These are phyloP conservation scores for Acanthurus leucopareius DNA, from an alignment of 2,797 vertebrate genomes.

Conservation along the genomic window DNA sequence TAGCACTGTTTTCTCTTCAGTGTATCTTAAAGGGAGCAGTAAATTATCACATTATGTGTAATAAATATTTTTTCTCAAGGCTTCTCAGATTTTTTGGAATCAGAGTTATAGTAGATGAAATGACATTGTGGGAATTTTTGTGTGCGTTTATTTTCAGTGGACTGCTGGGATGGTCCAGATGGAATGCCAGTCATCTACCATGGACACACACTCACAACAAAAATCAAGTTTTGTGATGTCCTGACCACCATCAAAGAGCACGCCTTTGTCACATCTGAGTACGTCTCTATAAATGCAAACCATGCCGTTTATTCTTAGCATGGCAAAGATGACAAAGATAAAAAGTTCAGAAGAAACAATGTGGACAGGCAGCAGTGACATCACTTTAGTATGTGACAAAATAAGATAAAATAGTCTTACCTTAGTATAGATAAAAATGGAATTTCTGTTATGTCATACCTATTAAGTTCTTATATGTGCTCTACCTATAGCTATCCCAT, in stretches of 20 bases:
- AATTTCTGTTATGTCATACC: not conserved
- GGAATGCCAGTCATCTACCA: constrained; percentile 99
- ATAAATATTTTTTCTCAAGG: too few relatives aligned
- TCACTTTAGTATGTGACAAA: not conserved
- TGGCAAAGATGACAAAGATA: not conserved
- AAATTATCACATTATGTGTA: too few relatives aligned
- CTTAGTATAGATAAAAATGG: not conserved
- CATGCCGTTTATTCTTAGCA: not conserved
- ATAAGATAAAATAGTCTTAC: constrained; percentile 1
- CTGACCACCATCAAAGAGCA: constrained; percentile 97
- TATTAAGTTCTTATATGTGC: not conserved
- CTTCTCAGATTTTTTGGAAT: too few relatives aligned
- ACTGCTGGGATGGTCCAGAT: constrained; percentile 99
- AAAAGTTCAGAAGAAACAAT: constrained; percentile 18
- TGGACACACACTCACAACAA: constrained; percentile 98
- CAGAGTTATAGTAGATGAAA: not conserved
- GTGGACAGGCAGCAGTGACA: constrained; percentile 1
- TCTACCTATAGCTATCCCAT: constrained; percentile 89
- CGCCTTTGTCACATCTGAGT: constrained; percentile 98
- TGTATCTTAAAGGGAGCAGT: too few relatives aligned
- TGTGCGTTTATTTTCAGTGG: constrained; percentile 86
- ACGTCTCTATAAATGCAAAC: constrained; percentile 76
- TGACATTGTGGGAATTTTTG: not conserved
- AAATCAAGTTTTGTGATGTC: constrained; percentile 98
- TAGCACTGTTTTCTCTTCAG: too few relatives aligned